Conservation (phyloP, 1,140 invertebrate genomes). For the Amyelois transitella region DNA sequence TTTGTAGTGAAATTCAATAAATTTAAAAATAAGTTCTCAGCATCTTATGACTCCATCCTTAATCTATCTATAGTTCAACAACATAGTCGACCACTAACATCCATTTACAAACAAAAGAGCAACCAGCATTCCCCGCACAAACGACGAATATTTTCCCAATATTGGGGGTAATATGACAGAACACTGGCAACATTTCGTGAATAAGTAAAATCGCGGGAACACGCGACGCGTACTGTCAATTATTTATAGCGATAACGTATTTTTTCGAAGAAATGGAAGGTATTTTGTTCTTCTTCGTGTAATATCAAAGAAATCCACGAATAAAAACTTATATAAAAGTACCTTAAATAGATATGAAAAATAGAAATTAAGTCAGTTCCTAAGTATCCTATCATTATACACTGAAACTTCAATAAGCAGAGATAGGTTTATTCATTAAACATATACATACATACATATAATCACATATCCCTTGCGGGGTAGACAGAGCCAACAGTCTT, state of each 20-base stretch:
- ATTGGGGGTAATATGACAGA: constrained; percentile 67
- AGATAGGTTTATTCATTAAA: no score
- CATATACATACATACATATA: no score
- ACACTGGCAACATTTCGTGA: constrained; percentile 57
- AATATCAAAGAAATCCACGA: not conserved
- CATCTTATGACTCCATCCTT: not conserved
- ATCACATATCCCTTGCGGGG: no score
- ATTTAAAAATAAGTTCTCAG: not conserved
- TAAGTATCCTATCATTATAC: no score
- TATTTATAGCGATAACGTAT: constrained; percentile 64
- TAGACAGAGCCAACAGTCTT: no score
- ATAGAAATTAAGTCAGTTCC: not conserved
- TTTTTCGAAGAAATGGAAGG: not conserved
- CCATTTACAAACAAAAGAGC: constrained; percentile 3
- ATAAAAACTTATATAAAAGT: not conserved
- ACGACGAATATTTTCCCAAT: constrained; percentile 60
- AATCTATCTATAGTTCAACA: not conserved
- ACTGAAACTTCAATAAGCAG: no score
- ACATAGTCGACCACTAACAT: constrained; percentile 4
- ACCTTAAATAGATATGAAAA: not conserved
- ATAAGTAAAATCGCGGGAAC: constrained; percentile 55
- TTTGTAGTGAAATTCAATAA: no score
- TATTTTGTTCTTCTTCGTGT: not conserved
- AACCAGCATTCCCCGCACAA: constrained; percentile 45
- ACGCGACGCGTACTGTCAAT: constrained; percentile 50